Conservation (phyloP, 2,888 invertebrate species). For the Cerceris ruficornis region DNA sequence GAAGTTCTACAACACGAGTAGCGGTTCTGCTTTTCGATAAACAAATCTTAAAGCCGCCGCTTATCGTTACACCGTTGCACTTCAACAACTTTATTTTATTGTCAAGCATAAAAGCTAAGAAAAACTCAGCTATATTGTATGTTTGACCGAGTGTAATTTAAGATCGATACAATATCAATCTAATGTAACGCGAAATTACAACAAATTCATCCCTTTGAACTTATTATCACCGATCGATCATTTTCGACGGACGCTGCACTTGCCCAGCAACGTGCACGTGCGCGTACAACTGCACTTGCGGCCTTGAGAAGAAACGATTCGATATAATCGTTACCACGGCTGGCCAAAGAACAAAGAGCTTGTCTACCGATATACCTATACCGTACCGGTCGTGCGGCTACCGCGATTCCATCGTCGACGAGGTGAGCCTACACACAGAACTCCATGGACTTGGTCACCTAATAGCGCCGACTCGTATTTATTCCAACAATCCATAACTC, state of each 20-base stretch:
- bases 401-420: slow-evolving; percentile 24
- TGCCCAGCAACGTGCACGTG: slow-evolving; percentile 4
- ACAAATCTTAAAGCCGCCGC: too few species aligned
- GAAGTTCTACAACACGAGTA: too few species aligned
- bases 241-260: slow-evolving; percentile 10
- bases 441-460: slow-evolving; percentile 35
- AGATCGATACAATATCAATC: too few species aligned
- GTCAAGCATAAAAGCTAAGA: too few species aligned
- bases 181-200: not conserved
- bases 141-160: too few species aligned
- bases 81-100: too few species aligned
- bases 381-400: slow-evolving; percentile 30
- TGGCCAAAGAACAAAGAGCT: slow-evolving; percentile 61
- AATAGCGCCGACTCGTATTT: slow-evolving; percentile 71
- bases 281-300: slow-evolving; percentile 28
- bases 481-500: slow-evolving; percentile 75
- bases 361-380: slow-evolving; percentile 45
- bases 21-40: too few species aligned
- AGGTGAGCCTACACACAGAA: slow-evolving; percentile 20
- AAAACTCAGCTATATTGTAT: too few species aligned
- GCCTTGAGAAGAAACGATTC: slow-evolving; percentile 59
- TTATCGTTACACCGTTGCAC: too few species aligned
- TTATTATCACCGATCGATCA: not conserved
- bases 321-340: slow-evolving; percentile 64
- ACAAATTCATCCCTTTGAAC: not conserved